Conservation (phyloP, 2,888 invertebrate species). For the Temnothorax ravouxi region DNA sequence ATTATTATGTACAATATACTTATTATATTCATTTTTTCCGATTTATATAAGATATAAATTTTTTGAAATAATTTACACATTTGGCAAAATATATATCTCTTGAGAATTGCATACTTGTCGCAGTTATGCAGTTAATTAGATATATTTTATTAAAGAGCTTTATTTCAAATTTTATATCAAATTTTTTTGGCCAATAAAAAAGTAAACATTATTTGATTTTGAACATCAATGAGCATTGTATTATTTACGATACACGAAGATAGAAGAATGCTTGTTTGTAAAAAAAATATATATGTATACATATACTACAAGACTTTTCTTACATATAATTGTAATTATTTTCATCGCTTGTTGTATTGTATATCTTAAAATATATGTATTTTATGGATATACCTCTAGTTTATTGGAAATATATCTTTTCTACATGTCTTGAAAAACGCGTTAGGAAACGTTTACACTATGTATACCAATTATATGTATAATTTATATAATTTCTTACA, state of each 20-base stretch:
- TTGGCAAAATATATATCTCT: background rate
- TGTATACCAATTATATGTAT: background rate
- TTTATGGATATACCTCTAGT: background rate
- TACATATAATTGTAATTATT: background rate
- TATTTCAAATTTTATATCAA: background rate
- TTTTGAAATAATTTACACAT: background rate
- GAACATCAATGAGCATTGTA: background rate
- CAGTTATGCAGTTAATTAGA: background rate
- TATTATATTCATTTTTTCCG: background rate
- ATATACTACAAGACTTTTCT: background rate
- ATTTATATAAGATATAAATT: background rate
- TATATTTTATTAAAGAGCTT: background rate
- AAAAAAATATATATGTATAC: background rate
- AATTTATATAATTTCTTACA: background rate
- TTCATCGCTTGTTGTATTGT: background rate
- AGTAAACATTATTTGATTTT: background rate
- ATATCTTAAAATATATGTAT: background rate
- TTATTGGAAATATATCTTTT: background rate
- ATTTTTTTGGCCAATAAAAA: background rate
- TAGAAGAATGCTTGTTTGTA: background rate
- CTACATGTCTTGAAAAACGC: background rate
- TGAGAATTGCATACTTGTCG: background rate
- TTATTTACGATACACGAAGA: background rate
- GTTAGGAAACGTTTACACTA: background rate
- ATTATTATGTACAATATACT: background rate